Base-by-base conservation (phyloP, 2,888 invertebrate genomes). In the Ceramica pisi region DNA sequence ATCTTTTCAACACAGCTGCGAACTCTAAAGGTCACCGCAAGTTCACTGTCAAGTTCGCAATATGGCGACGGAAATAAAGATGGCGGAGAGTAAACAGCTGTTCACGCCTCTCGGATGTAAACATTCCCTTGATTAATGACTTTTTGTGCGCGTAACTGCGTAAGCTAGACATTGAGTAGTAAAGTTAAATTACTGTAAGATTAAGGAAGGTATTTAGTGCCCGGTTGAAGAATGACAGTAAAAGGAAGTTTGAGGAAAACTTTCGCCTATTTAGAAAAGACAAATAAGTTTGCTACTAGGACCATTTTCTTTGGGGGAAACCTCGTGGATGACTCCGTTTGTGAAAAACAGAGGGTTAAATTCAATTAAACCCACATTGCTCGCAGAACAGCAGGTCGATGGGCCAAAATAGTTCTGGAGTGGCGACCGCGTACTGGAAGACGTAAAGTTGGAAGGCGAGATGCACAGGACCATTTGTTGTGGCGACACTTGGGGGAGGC, bases 11-110 rank as follows among this genome's bases (percentile, higher is more conserved):
- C 68, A 19, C 57, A 75, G 57, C 75, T 75, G 46, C 10, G 23
- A 63, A 50, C 44, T 44, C 10, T n/a, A 61, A 57, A 75, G 70
- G 59, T 76, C 70, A 59, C 7, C 9, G 21, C 41, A 63, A 63
- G 70, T 76, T 70, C 59, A 76, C 4, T 75, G 77, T 60, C 77
- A 75, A 76, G 63, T 70, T 63, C 26, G 35, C 53, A 31, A 31
- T 38, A 60, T 55, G 51, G 38, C 60, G 35, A 21, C 23, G 19
- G 12, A 26, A 50, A 35, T 14, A 46, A 74, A 73, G 38, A 74
- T 74, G 50, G 62, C 67, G 63, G 41, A 10, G 1, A 51, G 38
- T 68, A 46, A 63, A 60, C 75, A 75, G 50, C 44, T 55, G 44
- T 16, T 63, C 48, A 9, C 35, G 26, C 12, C n/a, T 35, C 57